Percentiles rank a stretch among this genome's conserved stretches.
phyloP scores from a whole-genome alignment of 2,888 invertebrate genomes.

The Cephus nigrinus region DNA sequence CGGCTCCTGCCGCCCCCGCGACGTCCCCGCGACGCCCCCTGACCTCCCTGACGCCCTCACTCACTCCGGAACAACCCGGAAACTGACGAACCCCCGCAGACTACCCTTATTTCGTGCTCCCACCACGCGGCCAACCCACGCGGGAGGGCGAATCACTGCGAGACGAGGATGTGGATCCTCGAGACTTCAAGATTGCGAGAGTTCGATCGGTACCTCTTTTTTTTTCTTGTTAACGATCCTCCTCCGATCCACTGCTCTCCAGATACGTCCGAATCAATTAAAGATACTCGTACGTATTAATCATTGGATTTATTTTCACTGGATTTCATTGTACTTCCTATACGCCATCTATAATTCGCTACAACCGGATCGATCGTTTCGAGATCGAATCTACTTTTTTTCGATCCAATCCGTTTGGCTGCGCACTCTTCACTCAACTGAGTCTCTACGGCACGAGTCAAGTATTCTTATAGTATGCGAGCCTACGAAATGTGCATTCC shows the following conservation, averaged over 20 bases:
- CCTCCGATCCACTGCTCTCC: neutral
- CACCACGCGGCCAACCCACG: slow-evolving; percentile 32
- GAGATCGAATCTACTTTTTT: neutral
- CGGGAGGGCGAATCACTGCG: neutral
- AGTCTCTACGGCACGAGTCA: neutral
- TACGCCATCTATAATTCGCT: neutral
- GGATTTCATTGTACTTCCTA: neutral
- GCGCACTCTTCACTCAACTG: neutral
- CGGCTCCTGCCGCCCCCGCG: slow-evolving; percentile 63
- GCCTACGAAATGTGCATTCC: neutral
- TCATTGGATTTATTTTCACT: neutral
- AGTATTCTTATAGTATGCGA: neutral
- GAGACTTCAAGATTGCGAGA: neutral
- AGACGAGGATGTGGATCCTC: neutral
- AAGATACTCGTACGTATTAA: neutral
- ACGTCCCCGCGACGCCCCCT: slow-evolving; percentile 31
- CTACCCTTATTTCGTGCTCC: slow-evolving; percentile 58
- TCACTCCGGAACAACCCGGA: slow-evolving; percentile 62
- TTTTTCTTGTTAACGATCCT: neutral
- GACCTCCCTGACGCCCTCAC: slow-evolving; percentile 45
- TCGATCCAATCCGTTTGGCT: neutral
- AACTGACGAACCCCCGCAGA: slow-evolving; percentile 60
- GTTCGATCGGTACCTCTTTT: neutral
- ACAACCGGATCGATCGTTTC: neutral
- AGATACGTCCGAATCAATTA: neutral